phyloP scores from a whole-genome alignment of 2,113 vertebrate species.

The Paramisgurnus dabryanus region DNA sequence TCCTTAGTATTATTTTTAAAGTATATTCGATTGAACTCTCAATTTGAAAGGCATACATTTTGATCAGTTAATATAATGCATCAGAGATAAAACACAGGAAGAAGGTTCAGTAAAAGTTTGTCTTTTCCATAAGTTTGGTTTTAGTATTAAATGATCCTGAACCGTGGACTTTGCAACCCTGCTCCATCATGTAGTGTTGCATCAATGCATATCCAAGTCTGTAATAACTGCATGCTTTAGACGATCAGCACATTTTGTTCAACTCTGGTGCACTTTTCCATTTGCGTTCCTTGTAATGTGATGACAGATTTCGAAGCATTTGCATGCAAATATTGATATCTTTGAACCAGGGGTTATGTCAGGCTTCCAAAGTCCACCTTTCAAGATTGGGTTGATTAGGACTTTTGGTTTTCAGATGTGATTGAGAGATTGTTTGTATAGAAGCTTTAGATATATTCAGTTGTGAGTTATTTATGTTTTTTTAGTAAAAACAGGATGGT shows the following conservation, averaged over 20 bases:
- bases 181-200: conserved; percentile 9
- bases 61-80: not conserved
- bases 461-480: not conserved
- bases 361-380: conserved; percentile 31
- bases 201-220: conserved; percentile 7
- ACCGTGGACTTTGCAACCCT: conserved; percentile 22
- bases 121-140: not conserved
- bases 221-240: conserved; percentile 16
- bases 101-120: not conserved
- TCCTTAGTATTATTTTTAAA: too few species aligned
- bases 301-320: conserved; percentile 5
- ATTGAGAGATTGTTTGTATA: conserved; percentile 3
- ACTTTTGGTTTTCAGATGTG: not conserved
- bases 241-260: not conserved
- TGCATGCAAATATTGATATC: conserved; percentile 18
- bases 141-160: not conserved
- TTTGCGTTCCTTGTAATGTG: not conserved
- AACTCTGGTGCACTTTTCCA: conserved; percentile 18
- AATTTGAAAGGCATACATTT: not conserved
- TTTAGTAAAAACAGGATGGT: not conserved
- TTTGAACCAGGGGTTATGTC: not conserved
- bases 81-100: not conserved
- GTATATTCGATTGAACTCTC: not conserved
- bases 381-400: not conserved
- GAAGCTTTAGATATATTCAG: not conserved